phyloP scores from a whole-genome alignment of 2,888 invertebrate genomes.

The Temnothorax ravouxi region DNA sequence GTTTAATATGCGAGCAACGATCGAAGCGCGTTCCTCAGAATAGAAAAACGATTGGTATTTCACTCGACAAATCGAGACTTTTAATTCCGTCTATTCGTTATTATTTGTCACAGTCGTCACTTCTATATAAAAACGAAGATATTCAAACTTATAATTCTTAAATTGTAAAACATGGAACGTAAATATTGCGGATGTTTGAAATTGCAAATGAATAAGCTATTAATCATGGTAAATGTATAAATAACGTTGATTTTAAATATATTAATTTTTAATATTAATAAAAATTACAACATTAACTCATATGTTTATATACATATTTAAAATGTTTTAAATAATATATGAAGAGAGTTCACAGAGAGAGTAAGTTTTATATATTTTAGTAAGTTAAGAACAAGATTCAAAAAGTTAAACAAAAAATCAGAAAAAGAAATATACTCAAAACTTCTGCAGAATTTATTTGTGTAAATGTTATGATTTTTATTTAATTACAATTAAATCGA shows the following conservation, averaged over 20 bases:
- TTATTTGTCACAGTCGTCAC: not conserved
- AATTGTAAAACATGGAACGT: not conserved
- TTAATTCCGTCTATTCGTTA: slow-evolving; percentile 30
- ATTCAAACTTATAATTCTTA: not conserved
- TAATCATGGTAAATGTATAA: not conserved
- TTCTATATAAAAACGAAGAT: not conserved
- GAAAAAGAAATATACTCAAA: not conserved
- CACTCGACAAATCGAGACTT: slow-evolving; percentile 37
- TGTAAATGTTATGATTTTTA: not conserved
- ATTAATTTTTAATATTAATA: slow-evolving; percentile 1
- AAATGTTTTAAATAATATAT: not conserved
- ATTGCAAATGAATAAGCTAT: not conserved
- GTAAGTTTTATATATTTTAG: not conserved
- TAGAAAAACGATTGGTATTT: slow-evolving; percentile 28
- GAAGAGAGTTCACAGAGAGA: not conserved
- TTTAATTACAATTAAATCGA: slow-evolving; percentile 2
- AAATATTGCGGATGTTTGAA: slow-evolving; percentile 1
- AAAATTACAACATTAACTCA: not conserved
- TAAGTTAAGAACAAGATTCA: not conserved
- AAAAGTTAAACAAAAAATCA: not conserved
- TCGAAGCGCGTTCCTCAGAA: not conserved
- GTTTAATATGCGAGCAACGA: slow-evolving; percentile 22
- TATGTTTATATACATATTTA: not conserved
- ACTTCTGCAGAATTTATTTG: too few species aligned
- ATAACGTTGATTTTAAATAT: not conserved